phyloP scores from a whole-genome alignment of 92 coral and sea anemone genomes.

The Diadumene lineata region DNA sequence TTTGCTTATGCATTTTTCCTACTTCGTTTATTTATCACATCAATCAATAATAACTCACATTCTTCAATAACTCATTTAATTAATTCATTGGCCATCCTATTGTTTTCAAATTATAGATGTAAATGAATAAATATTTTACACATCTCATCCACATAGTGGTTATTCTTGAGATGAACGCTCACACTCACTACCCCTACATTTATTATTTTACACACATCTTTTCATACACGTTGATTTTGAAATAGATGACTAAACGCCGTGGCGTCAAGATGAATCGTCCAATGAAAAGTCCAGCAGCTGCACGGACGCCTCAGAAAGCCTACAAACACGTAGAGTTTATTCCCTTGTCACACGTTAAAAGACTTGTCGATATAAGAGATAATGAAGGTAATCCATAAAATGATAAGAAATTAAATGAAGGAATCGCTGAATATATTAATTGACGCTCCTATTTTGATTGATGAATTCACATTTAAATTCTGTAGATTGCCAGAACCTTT shows the following conservation, averaged over 20 bases:
- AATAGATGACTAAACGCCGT: conserved; percentile 92
- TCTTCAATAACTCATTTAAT: no score
- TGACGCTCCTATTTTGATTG: no score
- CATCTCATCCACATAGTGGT: no score
- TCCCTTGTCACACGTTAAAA: conserved; percentile 86
- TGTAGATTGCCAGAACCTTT: conserved; percentile 91
- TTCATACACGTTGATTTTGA: background rate
- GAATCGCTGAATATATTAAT: background rate
- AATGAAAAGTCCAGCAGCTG: conserved; percentile 89
- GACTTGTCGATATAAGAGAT: conserved; percentile 93
- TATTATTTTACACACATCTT: background rate
- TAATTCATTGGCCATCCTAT: background rate
- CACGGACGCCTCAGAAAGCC: conserved; percentile 86
- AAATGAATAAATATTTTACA: no score
- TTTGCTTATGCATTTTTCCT: no score
- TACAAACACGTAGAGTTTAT: conserved; percentile 96
- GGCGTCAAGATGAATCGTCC: conserved; percentile 76
- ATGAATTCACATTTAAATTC: no score
- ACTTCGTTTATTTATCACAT: background rate
- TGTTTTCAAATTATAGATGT: no score
- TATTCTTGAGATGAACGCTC: no score
- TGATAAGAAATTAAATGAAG: background rate
- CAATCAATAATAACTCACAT: no score
- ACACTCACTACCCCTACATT: background rate
- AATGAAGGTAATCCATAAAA: conserved; percentile 61